Evolutionary conservation across 2,797 vertebrate genomes (phyloP).

Genomic region (Trichosurus vulpecula): DNA sequence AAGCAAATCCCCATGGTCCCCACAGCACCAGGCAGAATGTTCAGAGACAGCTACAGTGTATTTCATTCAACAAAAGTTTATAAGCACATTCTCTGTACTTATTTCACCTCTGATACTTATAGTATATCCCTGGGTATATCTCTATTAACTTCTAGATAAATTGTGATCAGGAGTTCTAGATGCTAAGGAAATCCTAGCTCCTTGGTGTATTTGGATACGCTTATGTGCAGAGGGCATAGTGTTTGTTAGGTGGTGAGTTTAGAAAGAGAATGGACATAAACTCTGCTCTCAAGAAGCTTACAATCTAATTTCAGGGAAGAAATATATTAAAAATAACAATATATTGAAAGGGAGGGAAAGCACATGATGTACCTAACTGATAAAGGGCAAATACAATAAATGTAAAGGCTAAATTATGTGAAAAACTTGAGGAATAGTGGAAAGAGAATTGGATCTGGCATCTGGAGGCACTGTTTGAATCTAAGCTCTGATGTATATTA

Average conservation of each 20-base stretch:
- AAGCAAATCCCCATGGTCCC: neutral
- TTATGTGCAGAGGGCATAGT: neutral
- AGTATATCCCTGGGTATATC: neutral
- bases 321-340: neutral
- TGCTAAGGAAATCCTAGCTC: neutral
- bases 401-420: neutral
- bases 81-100: no score
- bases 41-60: neutral
- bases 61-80: neutral
- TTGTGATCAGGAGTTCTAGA: neutral
- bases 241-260: neutral
- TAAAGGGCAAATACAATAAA: neutral
- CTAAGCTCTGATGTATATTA: neutral
- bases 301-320: neutral
- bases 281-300: neutral
- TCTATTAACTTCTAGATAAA: neutral
- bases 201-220: neutral
- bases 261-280: neutral
- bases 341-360: neutral
- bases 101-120: no score
- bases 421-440: neutral
- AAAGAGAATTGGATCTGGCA: neutral
- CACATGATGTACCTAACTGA: neutral
- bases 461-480: neutral
- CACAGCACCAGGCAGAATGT: neutral